Evolutionary conservation across 2,888 invertebrate genomes (phyloP).

Genomic region (Frankliniella intonsa): DNA sequence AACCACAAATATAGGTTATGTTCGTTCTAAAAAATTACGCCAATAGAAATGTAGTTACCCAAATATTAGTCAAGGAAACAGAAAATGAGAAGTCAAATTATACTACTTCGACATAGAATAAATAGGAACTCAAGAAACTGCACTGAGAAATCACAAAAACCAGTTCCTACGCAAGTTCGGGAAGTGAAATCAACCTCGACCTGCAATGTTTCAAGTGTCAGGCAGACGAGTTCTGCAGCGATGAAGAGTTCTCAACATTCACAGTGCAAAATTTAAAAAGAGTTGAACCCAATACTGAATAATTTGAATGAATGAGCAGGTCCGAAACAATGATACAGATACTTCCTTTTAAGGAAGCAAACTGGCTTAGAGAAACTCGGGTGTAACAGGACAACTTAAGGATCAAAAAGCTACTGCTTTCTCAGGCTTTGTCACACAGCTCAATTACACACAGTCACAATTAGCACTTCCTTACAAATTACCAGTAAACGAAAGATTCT

Average conservation of each 20-base stretch:
- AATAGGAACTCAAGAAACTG: neutral
- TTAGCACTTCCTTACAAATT: neutral
- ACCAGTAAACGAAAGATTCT: neutral
- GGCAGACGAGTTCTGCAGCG: neutral
- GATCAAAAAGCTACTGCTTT: neutral
- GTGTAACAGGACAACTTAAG: neutral
- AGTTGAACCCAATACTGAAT: neutral
- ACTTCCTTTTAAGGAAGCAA: constrained; percentile 1
- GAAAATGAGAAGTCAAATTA: neutral
- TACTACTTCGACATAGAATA: neutral
- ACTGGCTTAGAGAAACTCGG: neutral
- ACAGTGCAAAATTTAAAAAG: too few relatives aligned
- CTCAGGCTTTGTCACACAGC: neutral
- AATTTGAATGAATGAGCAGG: neutral
- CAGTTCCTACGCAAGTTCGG: neutral
- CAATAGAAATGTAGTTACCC: neutral
- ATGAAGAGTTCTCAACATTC: neutral
- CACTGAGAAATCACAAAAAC: neutral
- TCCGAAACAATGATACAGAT: neutral
- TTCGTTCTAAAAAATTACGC: neutral
- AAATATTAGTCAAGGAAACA: neutral
- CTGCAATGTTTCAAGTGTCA: neutral
- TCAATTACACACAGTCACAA: neutral
- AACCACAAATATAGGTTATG: neutral
- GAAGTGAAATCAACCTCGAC: constrained; percentile 18